Conservation (phyloP, 2,797 vertebrate species). For the Sebastiscus albofasciatus region DNA sequence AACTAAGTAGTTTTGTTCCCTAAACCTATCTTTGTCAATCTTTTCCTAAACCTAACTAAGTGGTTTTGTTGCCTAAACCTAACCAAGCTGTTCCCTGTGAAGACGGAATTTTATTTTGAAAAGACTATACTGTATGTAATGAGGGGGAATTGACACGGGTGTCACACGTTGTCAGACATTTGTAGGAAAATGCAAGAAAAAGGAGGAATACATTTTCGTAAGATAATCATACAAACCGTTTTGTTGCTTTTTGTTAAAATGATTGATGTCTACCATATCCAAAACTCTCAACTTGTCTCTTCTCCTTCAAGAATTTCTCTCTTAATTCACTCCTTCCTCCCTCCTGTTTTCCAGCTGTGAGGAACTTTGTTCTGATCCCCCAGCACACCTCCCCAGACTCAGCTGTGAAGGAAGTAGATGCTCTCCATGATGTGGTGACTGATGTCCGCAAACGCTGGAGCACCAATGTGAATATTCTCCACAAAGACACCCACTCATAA, state of each 20-base stretch:
- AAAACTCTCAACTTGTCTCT: neutral
- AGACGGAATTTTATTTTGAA: neutral
- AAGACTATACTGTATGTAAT: too few relatives aligned
- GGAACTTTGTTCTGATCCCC: constrained; percentile 86
- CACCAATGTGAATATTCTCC: constrained; percentile 81
- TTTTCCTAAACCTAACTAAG: too few relatives aligned
- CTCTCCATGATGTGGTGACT: constrained; percentile 87
- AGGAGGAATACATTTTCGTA: too few relatives aligned
- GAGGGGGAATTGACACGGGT: too few relatives aligned
- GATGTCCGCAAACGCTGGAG: constrained; percentile 85
- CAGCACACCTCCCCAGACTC: constrained; percentile 87
- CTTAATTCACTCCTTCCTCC: neutral
- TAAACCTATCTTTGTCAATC: too few relatives aligned
- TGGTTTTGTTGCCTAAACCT: too few relatives aligned
- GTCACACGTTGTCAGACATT: too few relatives aligned
- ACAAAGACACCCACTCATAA: neutral
- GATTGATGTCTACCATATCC: neutral
- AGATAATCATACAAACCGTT: neutral
- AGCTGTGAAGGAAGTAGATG: constrained; percentile 84
- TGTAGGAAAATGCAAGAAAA: too few relatives aligned
- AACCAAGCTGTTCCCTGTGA: too few relatives aligned
- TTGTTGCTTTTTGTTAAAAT: neutral
- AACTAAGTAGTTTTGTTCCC: too few relatives aligned
- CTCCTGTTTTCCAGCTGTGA: constrained; percentile 68
- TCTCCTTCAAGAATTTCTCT: neutral